Evolutionary conservation across 1,140 invertebrate species (phyloP).

Genomic region (Orchesella cincta): DNA sequence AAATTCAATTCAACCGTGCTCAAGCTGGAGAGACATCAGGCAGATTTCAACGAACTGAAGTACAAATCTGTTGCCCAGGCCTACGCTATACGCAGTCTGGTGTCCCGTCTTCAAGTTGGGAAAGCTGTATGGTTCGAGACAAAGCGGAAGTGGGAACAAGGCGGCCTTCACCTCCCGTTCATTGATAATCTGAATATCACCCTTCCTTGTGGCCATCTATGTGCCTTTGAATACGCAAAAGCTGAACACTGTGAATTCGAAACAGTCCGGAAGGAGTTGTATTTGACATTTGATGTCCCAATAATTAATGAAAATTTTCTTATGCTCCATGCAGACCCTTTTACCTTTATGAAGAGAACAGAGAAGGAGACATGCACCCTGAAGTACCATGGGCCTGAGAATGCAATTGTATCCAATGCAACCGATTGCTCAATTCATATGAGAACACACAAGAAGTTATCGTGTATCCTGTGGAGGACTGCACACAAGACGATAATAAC

Average conservation of each 20-base stretch:
- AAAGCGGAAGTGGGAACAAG: neutral
- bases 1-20: neutral
- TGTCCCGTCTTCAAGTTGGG: neutral
- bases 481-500: neutral
- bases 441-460: neutral
- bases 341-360: conserved; percentile 7
- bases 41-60: conserved; percentile 5
- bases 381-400: neutral
- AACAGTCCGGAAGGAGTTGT: neutral
- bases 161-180: neutral
- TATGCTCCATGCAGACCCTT: neutral
- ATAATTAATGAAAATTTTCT: neutral
- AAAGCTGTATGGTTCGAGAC: neutral
- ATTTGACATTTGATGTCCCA: neutral
- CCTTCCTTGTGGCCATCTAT: neutral
- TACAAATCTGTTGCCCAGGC: neutral
- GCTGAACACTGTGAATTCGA: neutral
- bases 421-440: no score
- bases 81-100: neutral
- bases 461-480: neutral
- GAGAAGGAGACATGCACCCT: neutral
- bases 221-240: conserved; percentile 1
- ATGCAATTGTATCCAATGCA: neutral
- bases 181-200: conserved; percentile 6
- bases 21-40: neutral